Base-by-base conservation (phyloP, 2,888 invertebrate species). In the Cylloceria caligata region DNA sequence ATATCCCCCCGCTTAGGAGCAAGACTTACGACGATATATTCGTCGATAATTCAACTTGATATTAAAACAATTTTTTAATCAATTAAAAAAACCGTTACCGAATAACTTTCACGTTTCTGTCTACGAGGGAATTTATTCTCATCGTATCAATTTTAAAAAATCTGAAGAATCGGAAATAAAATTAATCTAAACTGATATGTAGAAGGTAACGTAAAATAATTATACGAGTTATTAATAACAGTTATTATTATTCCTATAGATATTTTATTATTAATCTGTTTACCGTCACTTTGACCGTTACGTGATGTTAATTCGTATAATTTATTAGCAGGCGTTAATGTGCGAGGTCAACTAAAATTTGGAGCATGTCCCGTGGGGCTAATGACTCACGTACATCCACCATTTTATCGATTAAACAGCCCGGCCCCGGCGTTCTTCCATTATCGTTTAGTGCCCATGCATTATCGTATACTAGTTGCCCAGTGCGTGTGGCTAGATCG, bases 351-450 rank as follows among this genome's bases (percentile, higher is more conserved):
- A 42, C 24, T 39, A 7, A 36, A 52, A 55, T 36, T 75, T 65
- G 1, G 57, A 60, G 64, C 36, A 9, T 5, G 42, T 65, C 49
- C 16, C 39, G 9, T 57, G 57, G 55, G 45, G 57, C 47, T 27
- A 49, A 68, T 55, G 68, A 64, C 45, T 57, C 57, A 47, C 49
- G 36, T 49, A 65, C 49, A 65, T 64, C 57, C 39, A 64, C 75
- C 27, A 39, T 74, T 52, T 67, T 73, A 81, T 81, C 62, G 81
- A 76, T 81, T 76, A 73, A 76, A 81, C 81, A 72, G 57, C 27
- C 52, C 49, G 57, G 52, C 68, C 72, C 68, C 64, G 62, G 62
- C 42, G 67, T 21, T 62, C 21, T 67, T 71, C 49, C 67, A 49
- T 68, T 62, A 72, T 62, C 60, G 49, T 72, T 76, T 30, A 24